phyloP scores from a whole-genome alignment of 1,140 invertebrate genomes.

The Spodoptera frugiperda region DNA sequence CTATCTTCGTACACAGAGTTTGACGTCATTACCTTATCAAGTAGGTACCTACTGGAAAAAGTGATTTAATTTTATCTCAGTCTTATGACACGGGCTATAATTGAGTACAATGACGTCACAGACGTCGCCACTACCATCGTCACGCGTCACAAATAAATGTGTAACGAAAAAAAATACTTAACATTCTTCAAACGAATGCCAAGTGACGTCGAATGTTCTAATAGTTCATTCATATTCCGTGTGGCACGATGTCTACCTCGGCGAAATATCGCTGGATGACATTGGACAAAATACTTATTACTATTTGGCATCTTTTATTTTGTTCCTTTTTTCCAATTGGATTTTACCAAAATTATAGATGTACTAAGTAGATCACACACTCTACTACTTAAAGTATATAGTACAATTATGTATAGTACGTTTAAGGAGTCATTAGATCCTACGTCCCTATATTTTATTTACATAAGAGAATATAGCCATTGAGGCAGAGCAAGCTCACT shows the following conservation, averaged over 20 bases:
- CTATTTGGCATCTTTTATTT: neutral
- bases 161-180: conserved; percentile 1
- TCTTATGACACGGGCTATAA: conserved; percentile 18
- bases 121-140: too few relatives aligned
- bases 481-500: too few relatives aligned
- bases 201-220: conserved; percentile 7
- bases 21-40: conserved; percentile 10
- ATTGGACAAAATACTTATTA: neutral
- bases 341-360: too few relatives aligned
- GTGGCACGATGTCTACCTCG: neutral
- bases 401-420: too few relatives aligned
- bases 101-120: neutral
- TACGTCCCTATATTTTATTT: too few relatives aligned
- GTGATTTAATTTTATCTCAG: conserved; percentile 8
- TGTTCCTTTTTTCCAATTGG: neutral
- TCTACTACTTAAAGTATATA: too few relatives aligned
- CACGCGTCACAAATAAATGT: neutral
- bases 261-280: neutral
- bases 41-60: conserved; percentile 9
- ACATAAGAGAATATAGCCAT: too few relatives aligned
- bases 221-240: conserved; percentile 28
- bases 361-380: too few relatives aligned
- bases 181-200: conserved; percentile 13
- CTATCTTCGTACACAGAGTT: too few relatives aligned
- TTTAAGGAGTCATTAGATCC: too few relatives aligned